phyloP scores from a whole-genome alignment of 1,140 invertebrate genomes.

The Hesperophylax magnus region DNA sequence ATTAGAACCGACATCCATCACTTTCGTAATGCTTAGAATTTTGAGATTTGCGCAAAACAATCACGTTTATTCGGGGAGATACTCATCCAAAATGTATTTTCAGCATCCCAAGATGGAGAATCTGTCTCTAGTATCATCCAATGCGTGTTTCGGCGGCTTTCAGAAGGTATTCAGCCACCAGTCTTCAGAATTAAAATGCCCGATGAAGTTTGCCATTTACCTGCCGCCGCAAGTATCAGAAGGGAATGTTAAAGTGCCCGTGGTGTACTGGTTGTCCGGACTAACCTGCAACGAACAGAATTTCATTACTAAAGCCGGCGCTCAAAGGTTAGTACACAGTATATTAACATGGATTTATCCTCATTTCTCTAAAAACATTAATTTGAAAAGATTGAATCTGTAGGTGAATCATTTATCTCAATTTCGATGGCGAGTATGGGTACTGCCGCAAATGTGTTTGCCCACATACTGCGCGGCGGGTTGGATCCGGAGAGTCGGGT shows the following conservation, averaged over 20 bases:
- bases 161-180: constrained; percentile 91
- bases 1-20: too few relatives aligned
- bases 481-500: too few relatives aligned
- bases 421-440: too few relatives aligned
- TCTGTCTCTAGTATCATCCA: constrained; percentile 76
- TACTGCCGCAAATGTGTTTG: too few relatives aligned
- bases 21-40: too few relatives aligned
- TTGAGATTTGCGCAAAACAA: too few relatives aligned
- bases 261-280: constrained; percentile 95
- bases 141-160: constrained; percentile 84
- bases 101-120: constrained; percentile 62
- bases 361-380: too few relatives aligned
- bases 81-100: background rate
- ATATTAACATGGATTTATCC: too few relatives aligned
- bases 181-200: constrained; percentile 85
- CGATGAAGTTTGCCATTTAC: constrained; percentile 95
- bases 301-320: constrained; percentile 95
- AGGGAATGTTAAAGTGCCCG: constrained; percentile 78
- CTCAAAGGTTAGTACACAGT: constrained; percentile 79
- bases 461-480: too few relatives aligned
- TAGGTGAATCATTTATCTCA: too few relatives aligned
- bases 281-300: constrained; percentile 97
- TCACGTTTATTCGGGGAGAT: background rate
- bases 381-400: too few relatives aligned
- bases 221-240: constrained; percentile 83